phyloP scores from a whole-genome alignment of 2,797 vertebrate species.

The Anguilla marmorata region DNA sequence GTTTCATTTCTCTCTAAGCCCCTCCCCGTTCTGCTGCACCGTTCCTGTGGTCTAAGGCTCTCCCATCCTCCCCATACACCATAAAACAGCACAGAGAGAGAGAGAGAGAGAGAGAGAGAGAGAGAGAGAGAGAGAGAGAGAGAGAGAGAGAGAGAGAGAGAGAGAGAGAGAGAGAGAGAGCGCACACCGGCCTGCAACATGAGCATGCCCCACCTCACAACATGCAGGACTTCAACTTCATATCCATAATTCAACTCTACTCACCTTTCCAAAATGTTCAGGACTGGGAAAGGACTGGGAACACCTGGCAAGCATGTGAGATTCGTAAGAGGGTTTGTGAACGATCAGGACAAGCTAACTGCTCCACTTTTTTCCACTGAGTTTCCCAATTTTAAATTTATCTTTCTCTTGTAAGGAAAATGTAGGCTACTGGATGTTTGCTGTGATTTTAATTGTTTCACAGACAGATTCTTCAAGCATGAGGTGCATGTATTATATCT shows the following conservation, averaged over 20 bases:
- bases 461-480: not conserved
- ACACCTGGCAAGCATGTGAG: not conserved
- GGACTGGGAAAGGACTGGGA: not conserved
- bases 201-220: not conserved
- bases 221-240: not conserved
- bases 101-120: no score
- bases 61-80: not conserved
- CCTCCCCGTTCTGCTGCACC: not conserved
- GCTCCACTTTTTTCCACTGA: no score
- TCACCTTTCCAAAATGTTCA: not conserved
- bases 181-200: not conserved
- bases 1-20: slow-evolving; percentile 17
- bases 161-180: not conserved
- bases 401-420: not conserved
- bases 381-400: not conserved
- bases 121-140: no score
- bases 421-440: no score
- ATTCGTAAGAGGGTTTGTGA: not conserved
- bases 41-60: not conserved
- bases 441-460: no score
- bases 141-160: no score
- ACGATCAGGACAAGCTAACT: not conserved
- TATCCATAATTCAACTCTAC: not conserved
- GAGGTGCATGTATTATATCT: not conserved
- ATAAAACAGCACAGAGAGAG: not conserved